Base-by-base conservation (phyloP, 2,888 invertebrate genomes). In the Timema cristinae region DNA sequence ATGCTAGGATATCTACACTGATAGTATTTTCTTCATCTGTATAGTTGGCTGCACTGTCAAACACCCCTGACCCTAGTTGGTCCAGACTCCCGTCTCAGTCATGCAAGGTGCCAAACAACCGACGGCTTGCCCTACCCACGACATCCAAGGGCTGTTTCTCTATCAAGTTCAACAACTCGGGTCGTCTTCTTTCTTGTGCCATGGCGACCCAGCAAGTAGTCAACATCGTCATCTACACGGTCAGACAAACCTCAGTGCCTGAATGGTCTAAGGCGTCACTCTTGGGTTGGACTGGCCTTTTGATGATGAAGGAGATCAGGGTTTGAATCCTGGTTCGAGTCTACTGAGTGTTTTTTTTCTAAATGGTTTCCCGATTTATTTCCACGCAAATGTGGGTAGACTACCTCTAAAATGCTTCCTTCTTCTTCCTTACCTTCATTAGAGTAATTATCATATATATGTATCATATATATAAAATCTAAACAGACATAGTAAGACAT, bases 91-190 rank as follows among this genome's bases (percentile, higher is more conserved):
- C 84, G 0, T 86, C 86, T 4, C 87, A 88, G 77, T 82, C 84
- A 49, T 89, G 89, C 78, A 86, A 88, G 80, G 82, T 90, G 66
- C 90, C 90, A 0, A 89, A 88, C 77, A 82, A 81, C 71, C 77
- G 80, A 13, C 72, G 81, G 6, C 79, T 81, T 2, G 79, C 82
- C 68, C 80, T 85, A 6, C 82, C 83, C 54, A 79, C 79, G 2
- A 81, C 81, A 68, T 81, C 83, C 13, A 83, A 83, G 73, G 86
- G 86, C 51, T 84, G 84, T 73, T 83, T 85, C 74, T 80, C 80
- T 52, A 74, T 85, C 7, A 81, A 82, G 70, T 87, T 86, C 76
- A 86, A 85, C 75, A 81, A 84, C 73, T 81, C 82, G 75, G 87
- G 87, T 4, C 81, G 82, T 70, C 82, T 81, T 75, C 78, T 89